phyloP scores from a whole-genome alignment of 2,113 vertebrate genomes.

The Desmodus rotundus region DNA sequence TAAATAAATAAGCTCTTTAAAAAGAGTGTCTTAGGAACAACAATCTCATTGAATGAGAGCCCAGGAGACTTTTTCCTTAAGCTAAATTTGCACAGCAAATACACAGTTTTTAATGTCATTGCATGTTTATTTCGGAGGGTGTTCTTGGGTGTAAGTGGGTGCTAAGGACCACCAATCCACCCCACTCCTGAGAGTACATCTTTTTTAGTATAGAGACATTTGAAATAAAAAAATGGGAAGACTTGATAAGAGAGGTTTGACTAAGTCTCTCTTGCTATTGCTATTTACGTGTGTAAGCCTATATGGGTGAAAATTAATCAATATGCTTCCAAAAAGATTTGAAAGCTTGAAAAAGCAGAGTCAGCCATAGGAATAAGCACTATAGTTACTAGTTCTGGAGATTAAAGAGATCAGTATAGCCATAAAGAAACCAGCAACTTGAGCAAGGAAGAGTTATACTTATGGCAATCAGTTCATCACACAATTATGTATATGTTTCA shows the following conservation, averaged over 20 bases:
- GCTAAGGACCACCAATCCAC: conserved; percentile 29
- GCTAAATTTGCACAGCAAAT: conserved; percentile 41
- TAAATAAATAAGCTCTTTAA: no score
- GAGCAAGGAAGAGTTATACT: not conserved
- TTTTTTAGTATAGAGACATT: conserved; percentile 54
- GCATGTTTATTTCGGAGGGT: conserved; percentile 37
- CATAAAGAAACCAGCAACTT: not conserved
- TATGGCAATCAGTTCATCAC: not conserved
- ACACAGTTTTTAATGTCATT: not conserved
- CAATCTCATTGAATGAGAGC: not conserved
- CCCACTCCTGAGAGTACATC: conserved; percentile 16
- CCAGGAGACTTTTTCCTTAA: not conserved
- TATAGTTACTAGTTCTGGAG: not conserved
- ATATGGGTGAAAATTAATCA: conserved; percentile 18
- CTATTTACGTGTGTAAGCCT: not conserved
- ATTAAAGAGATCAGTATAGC: not conserved
- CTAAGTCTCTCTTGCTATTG: conserved; percentile 14
- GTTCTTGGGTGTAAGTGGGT: conserved; percentile 44
- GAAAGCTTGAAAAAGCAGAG: conserved; percentile 10
- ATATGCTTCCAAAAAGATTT: not conserved
- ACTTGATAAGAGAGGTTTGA: conserved; percentile 1
- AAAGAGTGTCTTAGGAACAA: not conserved
- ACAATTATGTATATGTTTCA: not conserved
- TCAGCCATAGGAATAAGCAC: not conserved
- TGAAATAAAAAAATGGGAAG: conserved; percentile 47